These are phyloP conservation scores for Macrosiphum euphorbiae DNA, from an alignment of 2,888 invertebrate genomes.

Conservation along the genomic window DNA sequence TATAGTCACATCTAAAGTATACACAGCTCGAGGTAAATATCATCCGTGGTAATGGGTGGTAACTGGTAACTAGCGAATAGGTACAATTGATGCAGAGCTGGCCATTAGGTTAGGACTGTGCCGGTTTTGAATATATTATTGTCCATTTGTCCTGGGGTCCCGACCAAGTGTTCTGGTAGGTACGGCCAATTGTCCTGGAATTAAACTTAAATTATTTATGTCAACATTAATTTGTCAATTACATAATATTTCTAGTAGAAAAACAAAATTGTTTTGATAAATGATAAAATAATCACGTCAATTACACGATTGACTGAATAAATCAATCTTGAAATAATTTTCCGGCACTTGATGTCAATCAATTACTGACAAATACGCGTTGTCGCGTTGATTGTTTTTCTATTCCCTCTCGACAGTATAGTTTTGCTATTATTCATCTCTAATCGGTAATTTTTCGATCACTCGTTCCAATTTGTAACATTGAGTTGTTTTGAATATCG, in stretches of 20 bases:
- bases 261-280: background rate
- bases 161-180: background rate
- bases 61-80: background rate
- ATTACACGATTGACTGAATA: background rate
- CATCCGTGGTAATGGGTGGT: background rate
- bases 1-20: background rate
- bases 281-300: background rate
- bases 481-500: background rate
- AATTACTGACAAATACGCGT: background rate
- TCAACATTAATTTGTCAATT: background rate
- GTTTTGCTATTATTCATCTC: background rate
- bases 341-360: background rate
- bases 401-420: accelerated
- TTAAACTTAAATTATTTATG: background rate
- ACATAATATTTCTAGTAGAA: background rate
- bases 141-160: background rate
- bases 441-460: background rate
- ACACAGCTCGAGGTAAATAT: background rate
- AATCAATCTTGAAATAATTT: background rate
- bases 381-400: background rate
- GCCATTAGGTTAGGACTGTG: background rate
- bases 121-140: background rate
- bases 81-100: background rate
- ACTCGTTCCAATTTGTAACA: background rate
- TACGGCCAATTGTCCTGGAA: background rate